These are phyloP conservation scores for Sphaeramia orbicularis DNA, from an alignment of 2,797 vertebrate species.

Conservation along the genomic window DNA sequence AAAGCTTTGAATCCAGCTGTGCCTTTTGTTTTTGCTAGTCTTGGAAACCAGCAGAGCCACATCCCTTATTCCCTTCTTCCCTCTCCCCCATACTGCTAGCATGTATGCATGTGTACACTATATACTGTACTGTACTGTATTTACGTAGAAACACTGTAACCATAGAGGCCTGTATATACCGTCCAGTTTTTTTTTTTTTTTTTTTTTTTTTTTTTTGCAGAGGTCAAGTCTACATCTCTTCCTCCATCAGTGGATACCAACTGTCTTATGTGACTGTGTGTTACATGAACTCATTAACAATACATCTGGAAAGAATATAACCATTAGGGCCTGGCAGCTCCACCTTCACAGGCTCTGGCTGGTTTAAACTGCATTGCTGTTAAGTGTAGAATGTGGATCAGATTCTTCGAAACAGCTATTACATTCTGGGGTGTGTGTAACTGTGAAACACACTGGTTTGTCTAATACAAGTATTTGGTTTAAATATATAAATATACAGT, in stretches of 20 bases:
- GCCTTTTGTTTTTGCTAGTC: slow-evolving; percentile 4
- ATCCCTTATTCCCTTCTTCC: background rate
- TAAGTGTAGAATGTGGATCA: slow-evolving; percentile 25
- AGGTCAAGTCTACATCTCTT: slow-evolving; percentile 11
- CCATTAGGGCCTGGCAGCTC: slow-evolving; percentile 56
- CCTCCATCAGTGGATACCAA: slow-evolving; percentile 12
- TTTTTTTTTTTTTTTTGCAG: background rate
- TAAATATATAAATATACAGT: too few relatives aligned
- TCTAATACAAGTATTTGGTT: background rate
- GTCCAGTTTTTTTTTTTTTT: background rate
- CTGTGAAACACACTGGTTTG: background rate
- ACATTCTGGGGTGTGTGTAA: background rate
- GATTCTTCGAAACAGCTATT: slow-evolving; percentile 14
- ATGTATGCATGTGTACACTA: slow-evolving; percentile 13
- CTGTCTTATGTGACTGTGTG: slow-evolving; percentile 26
- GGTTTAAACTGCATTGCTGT: slow-evolving; percentile 34
- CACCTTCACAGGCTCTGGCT: slow-evolving; percentile 36
- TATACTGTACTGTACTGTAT: background rate
- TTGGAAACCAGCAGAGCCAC: slow-evolving; percentile 15
- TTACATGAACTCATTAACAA: slow-evolving; percentile 57
- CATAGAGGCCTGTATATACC: background rate
- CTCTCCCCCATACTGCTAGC: background rate
- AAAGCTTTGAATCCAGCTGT: slow-evolving; percentile 11
- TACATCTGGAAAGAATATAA: slow-evolving; percentile 70
- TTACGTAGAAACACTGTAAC: slow-evolving; percentile 1